Evolutionary conservation across 2,888 invertebrate genomes (phyloP), one percentile per base, ranked within the genome.

Genomic region (Tetragonula carbonaria): DNA sequence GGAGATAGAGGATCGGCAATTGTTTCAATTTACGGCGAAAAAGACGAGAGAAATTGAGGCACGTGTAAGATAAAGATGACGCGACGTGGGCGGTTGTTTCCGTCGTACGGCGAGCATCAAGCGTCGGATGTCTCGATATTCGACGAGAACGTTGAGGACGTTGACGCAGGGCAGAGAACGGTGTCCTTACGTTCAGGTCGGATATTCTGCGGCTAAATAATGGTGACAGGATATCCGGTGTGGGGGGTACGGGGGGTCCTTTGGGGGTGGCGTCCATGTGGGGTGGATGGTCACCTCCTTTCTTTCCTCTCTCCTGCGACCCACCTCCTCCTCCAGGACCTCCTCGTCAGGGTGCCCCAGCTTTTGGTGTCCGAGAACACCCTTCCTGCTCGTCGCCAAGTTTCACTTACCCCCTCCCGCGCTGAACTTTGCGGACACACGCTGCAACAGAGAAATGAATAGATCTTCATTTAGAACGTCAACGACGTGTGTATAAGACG

Each of bases 231-330:
- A 91, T 91, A 90, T 93, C 90, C 91, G 92, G 86, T 92, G 90
- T 91, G 87, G 92, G 92, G 91, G 91, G 88, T 93, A 87, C 86
- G 91, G 91, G 89, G 90, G 91, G 90, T 92, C 82, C 91, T 90
- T 91, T 91, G 90, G 86, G 91, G 93, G 90, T 92, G 93, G 94
- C 91, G 94, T 94, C 94, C 94, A 94, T 94, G 94, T 94, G 93
- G 93, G 90, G 92, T 92, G 88, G 89, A 92, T 92, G 93, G 93
- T 94, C 94, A 94, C 93, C 94, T 92, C 90, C 83, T 80, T 80
- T 80, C 90, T 90, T 90, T 87, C 88, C 89, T 87, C 85, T 79
- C 84, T 74, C 88, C 86, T 86, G 57, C 84, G 80, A 83, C 81
- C 88, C 82, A 77, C 88, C 87, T 86, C 82, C 87, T 90, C 86